Evolutionary conservation across 2,888 invertebrate species (phyloP), one percentile per base, ranked within the genome.

Genomic region (Pandemis corylana): DNA sequence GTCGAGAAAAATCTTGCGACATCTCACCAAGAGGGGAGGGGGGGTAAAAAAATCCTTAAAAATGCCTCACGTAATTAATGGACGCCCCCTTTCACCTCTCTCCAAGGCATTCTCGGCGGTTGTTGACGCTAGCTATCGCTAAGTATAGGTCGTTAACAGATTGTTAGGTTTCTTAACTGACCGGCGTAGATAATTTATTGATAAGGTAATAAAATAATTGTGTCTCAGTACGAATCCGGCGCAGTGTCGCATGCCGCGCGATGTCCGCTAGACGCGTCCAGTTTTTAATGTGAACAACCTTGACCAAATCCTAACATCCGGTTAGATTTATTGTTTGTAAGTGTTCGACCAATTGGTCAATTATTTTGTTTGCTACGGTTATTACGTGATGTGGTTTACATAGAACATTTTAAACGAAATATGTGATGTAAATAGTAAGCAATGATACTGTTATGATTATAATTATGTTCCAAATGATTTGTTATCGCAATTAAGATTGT

Each of bases 311-410:
- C 15, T 20, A 15, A 56, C 20, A 9, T 56, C 20, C 56, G 15
- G 13, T 9, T 51, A 51, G 51, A n/a, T 3, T 56, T n/a, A 20
- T 15, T 56, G 56, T 20, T 20, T 9, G 56, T 20, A 56, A 56
- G 15, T 15, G 56, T 56, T 7, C 56, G 56, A 56, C n/a, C 9
- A 56, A 20, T 56, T 56, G 56, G 20, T 9, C 15, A 56, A 56
- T 56, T 56, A n/a, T 56, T 56, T 56, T 56, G 56, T 56, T 56
- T 56, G 13, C 20, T n/a, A 7, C 20, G 56, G 56, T 56, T 56
- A 9, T n/a, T 15, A 7, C 7, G 56, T 2, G n/a, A n/a, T 56
- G 20, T 56, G 56, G 20, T 20, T 56, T 56, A 20, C 7, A 56
- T 56, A 15, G 15, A 53, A 10, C 7, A 9, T 9, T 56, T n/a